Conservation (phyloP, 2,113 vertebrate genomes). For the Parotia lawesii region DNA sequence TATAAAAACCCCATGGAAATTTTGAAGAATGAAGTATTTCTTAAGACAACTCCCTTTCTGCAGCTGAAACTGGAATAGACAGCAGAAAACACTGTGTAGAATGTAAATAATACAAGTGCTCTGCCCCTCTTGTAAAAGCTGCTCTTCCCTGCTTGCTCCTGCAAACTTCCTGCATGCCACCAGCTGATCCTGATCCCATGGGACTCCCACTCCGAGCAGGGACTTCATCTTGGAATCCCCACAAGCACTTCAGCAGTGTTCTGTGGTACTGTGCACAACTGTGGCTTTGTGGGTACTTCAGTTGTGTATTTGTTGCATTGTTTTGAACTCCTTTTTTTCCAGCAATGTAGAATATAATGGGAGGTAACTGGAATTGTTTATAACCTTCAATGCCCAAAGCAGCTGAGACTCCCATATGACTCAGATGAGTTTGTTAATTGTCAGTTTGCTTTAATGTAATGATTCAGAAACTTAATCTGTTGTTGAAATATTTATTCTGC, state of each 20-base stretch:
- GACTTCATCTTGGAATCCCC: background rate
- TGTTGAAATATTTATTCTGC: conserved; percentile 9
- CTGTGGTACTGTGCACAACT: background rate
- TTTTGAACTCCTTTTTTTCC: background rate
- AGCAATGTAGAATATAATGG: background rate
- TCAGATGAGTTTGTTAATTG: conserved; percentile 22
- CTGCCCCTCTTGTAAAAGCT: background rate
- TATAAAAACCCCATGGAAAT: background rate
- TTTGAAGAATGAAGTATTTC: background rate
- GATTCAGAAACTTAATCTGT: background rate
- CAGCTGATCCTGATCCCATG: background rate
- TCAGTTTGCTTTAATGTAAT: conserved; percentile 17
- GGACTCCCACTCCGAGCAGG: background rate
- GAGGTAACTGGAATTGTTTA: background rate
- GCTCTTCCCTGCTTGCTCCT: background rate
- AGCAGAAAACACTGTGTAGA: background rate
- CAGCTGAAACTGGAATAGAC: background rate
- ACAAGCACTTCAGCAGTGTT: background rate
- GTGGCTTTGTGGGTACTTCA: background rate
- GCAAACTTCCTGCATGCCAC: rapidly evolving
- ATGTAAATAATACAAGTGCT: background rate
- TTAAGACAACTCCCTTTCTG: background rate
- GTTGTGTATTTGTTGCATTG: background rate
- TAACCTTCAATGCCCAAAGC: background rate
- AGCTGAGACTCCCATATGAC: background rate